phyloP scores from a whole-genome alignment of 2,888 invertebrate species.

The Tachina fera region DNA sequence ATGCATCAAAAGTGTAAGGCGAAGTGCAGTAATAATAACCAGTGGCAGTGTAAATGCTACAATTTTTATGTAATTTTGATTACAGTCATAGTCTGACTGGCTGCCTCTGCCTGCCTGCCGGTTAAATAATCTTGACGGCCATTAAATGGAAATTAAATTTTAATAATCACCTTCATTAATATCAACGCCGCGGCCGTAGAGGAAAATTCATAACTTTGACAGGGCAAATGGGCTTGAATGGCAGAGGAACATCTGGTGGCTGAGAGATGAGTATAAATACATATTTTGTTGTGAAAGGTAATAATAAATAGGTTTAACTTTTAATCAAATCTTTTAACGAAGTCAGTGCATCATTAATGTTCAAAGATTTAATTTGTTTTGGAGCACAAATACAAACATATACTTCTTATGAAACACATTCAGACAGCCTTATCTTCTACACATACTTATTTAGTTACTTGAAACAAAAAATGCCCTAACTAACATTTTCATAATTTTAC shows the following conservation, averaged over 20 bases:
- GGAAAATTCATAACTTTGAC: not conserved
- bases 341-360: not conserved
- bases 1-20: not conserved
- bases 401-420: too few species aligned
- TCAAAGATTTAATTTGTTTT: too few species aligned
- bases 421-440: too few species aligned
- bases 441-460: too few species aligned
- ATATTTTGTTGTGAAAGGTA: not conserved
- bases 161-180: slow-evolving; percentile 65
- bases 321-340: not conserved
- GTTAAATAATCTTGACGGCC: slow-evolving; percentile 64
- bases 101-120: slow-evolving; percentile 19
- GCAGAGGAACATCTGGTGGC: not conserved
- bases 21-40: slow-evolving; percentile 38
- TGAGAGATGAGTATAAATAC: not conserved
- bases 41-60: slow-evolving; percentile 64
- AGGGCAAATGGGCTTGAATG: not conserved
- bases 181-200: not conserved
- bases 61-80: slow-evolving; percentile 69
- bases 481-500: too few species aligned
- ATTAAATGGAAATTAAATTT: slow-evolving; percentile 65
- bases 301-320: not conserved
- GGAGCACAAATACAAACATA: too few species aligned
- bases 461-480: too few species aligned
- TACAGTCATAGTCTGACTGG: slow-evolving; percentile 21